Evolutionary conservation across 2,797 vertebrate species (phyloP), one percentile per base, ranked within the genome.

Genomic region (Spinus pinus): DNA sequence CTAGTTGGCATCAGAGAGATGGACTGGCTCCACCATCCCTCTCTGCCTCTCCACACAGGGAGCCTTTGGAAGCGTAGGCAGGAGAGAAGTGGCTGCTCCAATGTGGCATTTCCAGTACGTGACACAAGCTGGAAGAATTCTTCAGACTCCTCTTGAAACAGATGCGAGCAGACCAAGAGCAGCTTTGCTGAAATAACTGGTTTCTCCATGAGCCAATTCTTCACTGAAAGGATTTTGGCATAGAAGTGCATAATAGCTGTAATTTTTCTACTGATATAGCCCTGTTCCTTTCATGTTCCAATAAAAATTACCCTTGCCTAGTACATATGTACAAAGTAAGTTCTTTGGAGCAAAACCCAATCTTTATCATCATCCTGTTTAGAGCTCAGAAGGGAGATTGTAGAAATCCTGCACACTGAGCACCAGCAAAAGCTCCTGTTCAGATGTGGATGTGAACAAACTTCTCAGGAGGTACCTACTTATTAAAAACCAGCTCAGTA

Each of bases 181-280:
- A 92, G 51, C 51, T 94, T 89, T 67, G 25, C 78, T 91, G 58
- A 79, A 91, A 62, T 66, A 73, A 83, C 46, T 90, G 39, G 5
- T 58, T 94, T 54, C 37, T 90, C 85, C 44, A 66, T n/a, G 47
- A 91, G 33, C 46, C 62, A 85, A 0, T 72, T 72, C 33, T 78
- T 25, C 81, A 22, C 21, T 84, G 70, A 72, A 71, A 57, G 33
- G 28, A 42, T 89, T 82, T 92, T 62, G 65, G 51, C 61, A 74
- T 9, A 82, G 57, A 66, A 50, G 12, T 58, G 39, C 22, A 13
- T 62, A 65, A 51, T 90, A 64, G 46, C 57, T 64, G 14, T 70
- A 92, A 69, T 91, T 83, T 91, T 96, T 94, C 81, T 90, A 66
- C 74, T 62, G 91, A 54, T 85, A 49, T 20, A 77, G 16, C 28